Evolutionary conservation across 2,113 vertebrate genomes (phyloP).

Genomic region (Aix galericulata): DNA sequence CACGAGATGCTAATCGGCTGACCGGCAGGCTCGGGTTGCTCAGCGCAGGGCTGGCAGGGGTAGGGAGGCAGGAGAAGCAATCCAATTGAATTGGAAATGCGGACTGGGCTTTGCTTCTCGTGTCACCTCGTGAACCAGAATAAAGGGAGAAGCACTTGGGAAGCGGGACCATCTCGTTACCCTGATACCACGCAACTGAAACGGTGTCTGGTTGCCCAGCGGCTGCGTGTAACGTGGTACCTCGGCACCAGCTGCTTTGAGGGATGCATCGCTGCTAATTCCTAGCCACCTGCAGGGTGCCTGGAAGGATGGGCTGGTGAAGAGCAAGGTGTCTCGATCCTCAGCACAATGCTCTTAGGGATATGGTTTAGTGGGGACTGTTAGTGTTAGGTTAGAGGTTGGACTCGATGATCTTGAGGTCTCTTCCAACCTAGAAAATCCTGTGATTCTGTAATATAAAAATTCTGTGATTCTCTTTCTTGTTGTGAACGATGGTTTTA

Average conservation of each 20-base stretch:
- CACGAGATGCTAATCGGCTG: constrained; percentile 48
- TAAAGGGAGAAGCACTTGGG: constrained; percentile 10
- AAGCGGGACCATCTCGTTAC: not conserved
- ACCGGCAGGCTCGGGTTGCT: constrained; percentile 63
- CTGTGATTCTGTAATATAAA: no score
- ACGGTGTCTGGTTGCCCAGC: not conserved
- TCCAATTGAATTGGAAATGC: constrained; percentile 60
- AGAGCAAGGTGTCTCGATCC: not conserved
- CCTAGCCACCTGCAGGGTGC: not conserved
- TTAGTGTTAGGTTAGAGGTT: no score
- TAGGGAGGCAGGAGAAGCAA: constrained; percentile 19
- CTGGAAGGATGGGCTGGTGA: not conserved
- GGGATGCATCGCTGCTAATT: not conserved
- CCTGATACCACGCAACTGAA: no score
- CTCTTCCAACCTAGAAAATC: no score
- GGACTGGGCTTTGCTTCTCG: not conserved
- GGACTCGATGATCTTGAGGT: no score
- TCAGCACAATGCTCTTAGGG: not conserved
- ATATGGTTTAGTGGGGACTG: no score
- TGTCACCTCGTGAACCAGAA: not conserved
- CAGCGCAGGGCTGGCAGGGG: not conserved
- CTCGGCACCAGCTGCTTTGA: not conserved
- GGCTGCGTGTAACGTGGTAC: accelerated
- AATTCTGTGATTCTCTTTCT: no score
- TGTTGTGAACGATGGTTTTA: not conserved